Evolutionary conservation across 1,140 invertebrate species (phyloP).

Genomic region (Drosophila simulans): DNA sequence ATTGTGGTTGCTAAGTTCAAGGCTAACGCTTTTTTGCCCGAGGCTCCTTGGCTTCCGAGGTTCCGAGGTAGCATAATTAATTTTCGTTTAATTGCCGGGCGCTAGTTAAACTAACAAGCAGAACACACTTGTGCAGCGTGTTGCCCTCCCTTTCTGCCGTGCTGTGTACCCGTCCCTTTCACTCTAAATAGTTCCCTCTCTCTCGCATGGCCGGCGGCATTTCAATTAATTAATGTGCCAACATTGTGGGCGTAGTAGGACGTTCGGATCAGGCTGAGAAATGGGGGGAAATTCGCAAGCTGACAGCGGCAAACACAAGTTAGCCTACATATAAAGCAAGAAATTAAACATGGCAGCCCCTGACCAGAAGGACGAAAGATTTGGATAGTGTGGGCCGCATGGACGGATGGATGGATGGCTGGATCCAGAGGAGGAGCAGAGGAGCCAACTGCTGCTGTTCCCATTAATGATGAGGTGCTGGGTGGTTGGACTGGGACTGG

Average conservation of each 20-base stretch:
- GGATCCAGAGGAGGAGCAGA: neutral
- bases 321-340: constrained; percentile 78
- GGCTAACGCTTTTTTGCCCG: constrained; percentile 55
- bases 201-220: constrained; percentile 61
- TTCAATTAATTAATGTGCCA: constrained; percentile 82
- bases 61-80: constrained; percentile 76
- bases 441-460: constrained; percentile 39
- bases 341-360: constrained; percentile 78
- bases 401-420: constrained; percentile 1
- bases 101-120: constrained; percentile 81
- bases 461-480: constrained; percentile 48
- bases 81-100: constrained; percentile 78
- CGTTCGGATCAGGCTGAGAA: neutral
- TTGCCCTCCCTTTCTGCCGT: neutral
- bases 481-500: constrained; percentile 24
- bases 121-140: constrained; percentile 64
- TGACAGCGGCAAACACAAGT: constrained; percentile 74
- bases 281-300: constrained; percentile 19
- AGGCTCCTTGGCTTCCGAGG: constrained; percentile 3
- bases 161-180: neutral
- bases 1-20: constrained; percentile 63
- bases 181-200: neutral
- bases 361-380: constrained; percentile 44
- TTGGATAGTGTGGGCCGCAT: constrained; percentile 18
- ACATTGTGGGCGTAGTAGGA: constrained; percentile 65